Evolutionary conservation across 1,140 invertebrate species (phyloP).

Genomic region (Pogonognathellus flavescens): DNA sequence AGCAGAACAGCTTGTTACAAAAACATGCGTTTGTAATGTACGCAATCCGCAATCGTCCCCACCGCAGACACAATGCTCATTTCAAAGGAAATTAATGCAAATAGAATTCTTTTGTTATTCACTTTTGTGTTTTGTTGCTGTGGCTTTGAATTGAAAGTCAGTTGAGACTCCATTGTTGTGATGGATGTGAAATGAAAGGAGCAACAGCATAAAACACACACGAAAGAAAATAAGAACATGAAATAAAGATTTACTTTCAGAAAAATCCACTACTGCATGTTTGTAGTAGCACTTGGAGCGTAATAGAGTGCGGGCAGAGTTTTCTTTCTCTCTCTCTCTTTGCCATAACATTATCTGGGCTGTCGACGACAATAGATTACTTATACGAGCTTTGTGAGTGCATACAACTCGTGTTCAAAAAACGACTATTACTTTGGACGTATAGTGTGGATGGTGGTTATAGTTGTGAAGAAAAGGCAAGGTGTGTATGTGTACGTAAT

Average conservation of each 20-base stretch:
- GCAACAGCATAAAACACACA: conserved; percentile 39
- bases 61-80: neutral
- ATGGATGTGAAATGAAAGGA: conserved; percentile 29
- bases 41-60: too few relatives aligned
- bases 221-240: conserved; percentile 33
- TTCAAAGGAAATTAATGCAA: conserved; percentile 39
- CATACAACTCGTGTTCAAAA: too few relatives aligned
- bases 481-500: neutral
- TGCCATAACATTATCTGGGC: too few relatives aligned
- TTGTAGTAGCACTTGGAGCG: neutral
- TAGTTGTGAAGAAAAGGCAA: too few relatives aligned
- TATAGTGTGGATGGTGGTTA: too few relatives aligned
- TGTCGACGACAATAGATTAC: too few relatives aligned
- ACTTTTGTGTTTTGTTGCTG: neutral
- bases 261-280: neutral
- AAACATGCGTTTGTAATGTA: too few relatives aligned
- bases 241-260: conserved; percentile 36
- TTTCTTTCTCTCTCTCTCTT: neutral
- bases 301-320: neutral
- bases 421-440: too few relatives aligned
- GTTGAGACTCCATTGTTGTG: neutral
- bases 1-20: too few relatives aligned
- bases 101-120: conserved; percentile 35
- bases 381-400: too few relatives aligned
- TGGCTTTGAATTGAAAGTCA: neutral